phyloP scores from a whole-genome alignment of 2,888 invertebrate genomes.

The Cecidostiba fungosa region DNA sequence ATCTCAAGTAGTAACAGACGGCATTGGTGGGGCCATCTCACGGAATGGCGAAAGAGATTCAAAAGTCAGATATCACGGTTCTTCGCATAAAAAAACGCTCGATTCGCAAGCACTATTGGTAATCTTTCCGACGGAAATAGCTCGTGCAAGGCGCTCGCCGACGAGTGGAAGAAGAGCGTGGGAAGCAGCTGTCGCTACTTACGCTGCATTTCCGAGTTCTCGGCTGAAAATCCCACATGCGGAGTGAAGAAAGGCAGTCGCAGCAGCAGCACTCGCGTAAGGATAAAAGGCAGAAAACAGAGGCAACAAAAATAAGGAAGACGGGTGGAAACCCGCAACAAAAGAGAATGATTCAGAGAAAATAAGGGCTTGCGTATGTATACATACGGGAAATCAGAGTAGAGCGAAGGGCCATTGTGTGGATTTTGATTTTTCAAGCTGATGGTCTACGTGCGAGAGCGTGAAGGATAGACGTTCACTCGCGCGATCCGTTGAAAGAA shows the following conservation, averaged over 20 bases:
- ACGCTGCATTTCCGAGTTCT: conserved; percentile 10
- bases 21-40: background rate
- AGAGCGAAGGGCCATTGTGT: background rate
- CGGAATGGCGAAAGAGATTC: background rate
- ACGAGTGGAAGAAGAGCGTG: background rate
- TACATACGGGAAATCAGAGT: conserved; percentile 7
- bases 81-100: background rate
- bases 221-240: conserved; percentile 3
- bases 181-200: background rate
- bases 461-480: background rate
- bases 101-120: background rate
- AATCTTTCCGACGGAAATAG: background rate
- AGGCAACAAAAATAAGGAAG: background rate
- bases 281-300: conserved; percentile 11
- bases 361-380: conserved; percentile 29
- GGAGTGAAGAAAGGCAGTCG: background rate
- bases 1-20: background rate
- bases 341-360: conserved; percentile 35
- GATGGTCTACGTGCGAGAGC: background rate
- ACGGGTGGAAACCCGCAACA: conserved; percentile 11
- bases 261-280: background rate
- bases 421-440: conserved; percentile 1
- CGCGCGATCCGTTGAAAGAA: no score
- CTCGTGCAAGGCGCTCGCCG: background rate
- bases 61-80: background rate